Evolutionary conservation across 2,888 invertebrate genomes (phyloP), one percentile per base, ranked within the genome.

Genomic region (Netelia melanura): DNA sequence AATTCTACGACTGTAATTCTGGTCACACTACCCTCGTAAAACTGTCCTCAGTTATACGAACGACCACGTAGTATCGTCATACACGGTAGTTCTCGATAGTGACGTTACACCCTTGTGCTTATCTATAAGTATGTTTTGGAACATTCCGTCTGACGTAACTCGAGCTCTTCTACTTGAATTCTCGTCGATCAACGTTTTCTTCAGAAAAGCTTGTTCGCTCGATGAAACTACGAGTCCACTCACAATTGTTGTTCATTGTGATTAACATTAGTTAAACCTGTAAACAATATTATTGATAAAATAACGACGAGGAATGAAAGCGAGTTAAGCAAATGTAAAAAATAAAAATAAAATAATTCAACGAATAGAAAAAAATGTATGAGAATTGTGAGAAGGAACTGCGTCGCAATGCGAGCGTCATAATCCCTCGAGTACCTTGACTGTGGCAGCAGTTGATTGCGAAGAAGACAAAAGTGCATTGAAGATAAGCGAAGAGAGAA

Each of bases 111-210:
- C 21, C 38, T 38, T 3, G 21, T 25, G 30, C 5, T 30, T 30
- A 30, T 5, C 30, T 30, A 30, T 30, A 30, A 3, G 38, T 70
- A 62, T 61, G 30, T 70, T 23, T 70, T 9, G 62, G 62, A 23
- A 62, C 48, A 70, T 54, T 17, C n/a, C 21, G 78, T 70, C 70
- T 54, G 78, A 78, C 78, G 70, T 78, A 78, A 78, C 43, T 30
- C 78, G 78, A 70, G 14, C 70, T 62, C 54, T 68, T 61, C 61
- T 70, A 61, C 77, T 78, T 44, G 44, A 78, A 14, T 56, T 30
- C 64, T 48, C 48, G 52, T 77, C 58, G 23, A 77, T 77, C 67
- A 56, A 25, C 23, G n/a, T 43, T 68, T 72, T 44, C 6, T 9
- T 43, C 3, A n/a, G 30, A 3, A 14, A 25, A 11, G 25, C 6